phyloP scores from a whole-genome alignment of 2,113 vertebrate genomes.

The Malurus cyaneus region DNA sequence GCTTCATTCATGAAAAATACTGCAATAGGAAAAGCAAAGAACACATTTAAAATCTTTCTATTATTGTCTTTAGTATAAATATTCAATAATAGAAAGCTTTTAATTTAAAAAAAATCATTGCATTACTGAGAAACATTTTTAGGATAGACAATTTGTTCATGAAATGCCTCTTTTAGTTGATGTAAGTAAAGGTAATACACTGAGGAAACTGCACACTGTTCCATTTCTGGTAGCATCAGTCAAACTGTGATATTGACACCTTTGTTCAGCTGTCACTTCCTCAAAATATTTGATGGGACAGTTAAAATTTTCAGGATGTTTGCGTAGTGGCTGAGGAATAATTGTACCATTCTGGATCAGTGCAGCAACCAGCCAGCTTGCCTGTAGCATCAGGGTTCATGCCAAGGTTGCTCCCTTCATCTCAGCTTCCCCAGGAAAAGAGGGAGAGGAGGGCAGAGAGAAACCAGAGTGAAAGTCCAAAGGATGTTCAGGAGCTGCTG shows the following conservation, averaged over 20 bases:
- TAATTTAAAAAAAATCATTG: background rate
- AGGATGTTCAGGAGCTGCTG: background rate
- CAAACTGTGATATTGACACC: background rate
- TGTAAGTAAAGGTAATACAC: background rate
- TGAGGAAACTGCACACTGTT: background rate
- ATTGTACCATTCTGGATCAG: background rate
- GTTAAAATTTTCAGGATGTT: background rate
- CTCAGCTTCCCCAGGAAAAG: background rate
- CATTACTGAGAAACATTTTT: background rate
- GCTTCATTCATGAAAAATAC: background rate
- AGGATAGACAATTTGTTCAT: background rate
- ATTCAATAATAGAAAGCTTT: background rate
- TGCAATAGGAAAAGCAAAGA: background rate
- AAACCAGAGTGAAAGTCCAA: rapidly evolving
- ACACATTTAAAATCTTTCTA: background rate
- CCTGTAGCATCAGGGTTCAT: background rate
- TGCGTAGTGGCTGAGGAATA: background rate
- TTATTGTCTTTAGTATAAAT: background rate
- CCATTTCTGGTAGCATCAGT: background rate
- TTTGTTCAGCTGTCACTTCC: background rate
- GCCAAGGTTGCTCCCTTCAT: background rate
- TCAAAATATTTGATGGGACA: background rate
- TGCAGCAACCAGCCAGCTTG: background rate
- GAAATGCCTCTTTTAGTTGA: background rate
- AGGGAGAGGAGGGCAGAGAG: background rate